These are phyloP conservation scores for Tinamus guttatus DNA, from an alignment of 2,113 vertebrate genomes.

Conservation along the genomic window DNA sequence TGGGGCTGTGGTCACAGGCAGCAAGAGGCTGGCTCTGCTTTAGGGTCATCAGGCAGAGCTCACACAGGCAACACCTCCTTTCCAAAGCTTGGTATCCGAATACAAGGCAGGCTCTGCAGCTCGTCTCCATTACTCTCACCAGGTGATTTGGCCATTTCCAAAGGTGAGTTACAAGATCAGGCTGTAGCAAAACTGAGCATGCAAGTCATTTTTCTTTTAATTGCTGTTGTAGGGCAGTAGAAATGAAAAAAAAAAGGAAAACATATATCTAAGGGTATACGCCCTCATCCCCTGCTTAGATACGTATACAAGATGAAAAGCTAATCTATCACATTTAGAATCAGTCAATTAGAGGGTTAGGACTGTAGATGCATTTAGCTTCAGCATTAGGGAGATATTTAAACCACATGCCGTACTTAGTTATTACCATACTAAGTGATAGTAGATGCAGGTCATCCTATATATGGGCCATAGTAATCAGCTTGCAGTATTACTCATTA, in stretches of 20 bases:
- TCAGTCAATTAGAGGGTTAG: conserved; percentile 66
- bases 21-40: not conserved
- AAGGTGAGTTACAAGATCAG: not conserved
- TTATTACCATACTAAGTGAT: conserved; percentile 60
- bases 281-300: conserved; percentile 35
- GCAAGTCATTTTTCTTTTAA: not conserved
- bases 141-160: not conserved
- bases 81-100: not conserved
- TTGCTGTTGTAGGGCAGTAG: not conserved
- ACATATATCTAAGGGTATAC: not conserved
- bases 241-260: not conserved
- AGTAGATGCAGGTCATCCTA: conserved; percentile 64
- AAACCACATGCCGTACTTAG: conserved; percentile 53
- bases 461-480: conserved; percentile 58
- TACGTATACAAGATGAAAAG: conserved; percentile 65
- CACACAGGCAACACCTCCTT: not conserved
- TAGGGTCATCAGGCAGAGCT: not conserved
- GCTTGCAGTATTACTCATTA: conserved; percentile 57
- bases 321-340: conserved; percentile 71
- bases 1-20: not conserved
- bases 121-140: not conserved
- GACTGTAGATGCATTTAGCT: conserved; percentile 43
- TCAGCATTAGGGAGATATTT: conserved; percentile 52
- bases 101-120: not conserved
- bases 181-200: accelerated